Percentiles rank a stretch among this genome's conserved stretches.
Evolutionary conservation across 1,140 invertebrate genomes (phyloP).

Genomic region (Tribolium madens): DNA sequence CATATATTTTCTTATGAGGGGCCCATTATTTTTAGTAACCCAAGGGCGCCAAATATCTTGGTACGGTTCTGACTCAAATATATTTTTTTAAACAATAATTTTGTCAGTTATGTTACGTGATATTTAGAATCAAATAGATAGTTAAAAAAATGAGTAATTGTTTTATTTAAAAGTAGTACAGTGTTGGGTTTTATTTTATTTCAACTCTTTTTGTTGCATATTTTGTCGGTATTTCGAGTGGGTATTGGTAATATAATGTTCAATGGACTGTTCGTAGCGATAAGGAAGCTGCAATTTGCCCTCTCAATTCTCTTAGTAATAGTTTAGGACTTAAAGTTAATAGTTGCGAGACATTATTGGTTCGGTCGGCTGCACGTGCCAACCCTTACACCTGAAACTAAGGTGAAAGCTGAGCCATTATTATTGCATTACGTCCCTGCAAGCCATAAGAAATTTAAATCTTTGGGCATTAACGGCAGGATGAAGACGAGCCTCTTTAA

Average conservation of each 20-base stretch:
- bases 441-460: conserved; percentile 35
- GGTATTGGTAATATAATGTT: not conserved
- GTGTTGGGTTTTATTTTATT: too few relatives aligned
- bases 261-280: not conserved
- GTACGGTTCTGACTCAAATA: too few relatives aligned
- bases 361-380: not conserved
- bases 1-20: too few relatives aligned
- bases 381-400: conserved; percentile 12
- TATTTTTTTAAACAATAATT: too few relatives aligned
- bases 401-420: conserved; percentile 16
- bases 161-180: too few relatives aligned
- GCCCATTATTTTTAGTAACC: too few relatives aligned
- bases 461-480: conserved; percentile 30
- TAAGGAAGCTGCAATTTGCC: not conserved
- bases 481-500: conserved; percentile 42
- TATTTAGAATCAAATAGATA: too few relatives aligned
- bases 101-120: too few relatives aligned
- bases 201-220: too few relatives aligned
- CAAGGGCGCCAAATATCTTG: too few relatives aligned
- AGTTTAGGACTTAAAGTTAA: not conserved
- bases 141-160: too few relatives aligned
- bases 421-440: conserved; percentile 33
- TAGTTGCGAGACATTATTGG: not conserved
- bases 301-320: not conserved
- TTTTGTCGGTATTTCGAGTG: too few relatives aligned